Percentiles rank a stretch among this genome's conserved stretches.
Evolutionary conservation across 2,113 vertebrate species (phyloP).

Genomic region (Typhlomys cinereus): DNA sequence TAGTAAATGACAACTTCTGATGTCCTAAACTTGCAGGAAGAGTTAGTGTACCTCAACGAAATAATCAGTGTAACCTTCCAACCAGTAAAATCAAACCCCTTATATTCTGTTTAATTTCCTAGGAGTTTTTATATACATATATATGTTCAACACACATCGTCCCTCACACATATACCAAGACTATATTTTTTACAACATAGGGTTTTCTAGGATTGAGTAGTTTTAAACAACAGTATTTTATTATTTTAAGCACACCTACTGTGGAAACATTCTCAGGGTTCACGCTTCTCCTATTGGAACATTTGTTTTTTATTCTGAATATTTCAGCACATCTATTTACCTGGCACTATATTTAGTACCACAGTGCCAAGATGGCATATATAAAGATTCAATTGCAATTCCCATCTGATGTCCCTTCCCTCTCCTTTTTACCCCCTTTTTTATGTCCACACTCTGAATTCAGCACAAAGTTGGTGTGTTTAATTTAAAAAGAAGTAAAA

Average conservation of each 20-base stretch:
- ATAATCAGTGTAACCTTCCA: constrained; percentile 67
- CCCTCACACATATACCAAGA: constrained; percentile 52
- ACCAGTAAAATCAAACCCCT: constrained; percentile 68
- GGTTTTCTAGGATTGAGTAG: constrained; percentile 76
- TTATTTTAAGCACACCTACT: constrained; percentile 78
- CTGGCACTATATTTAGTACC: constrained; percentile 90
- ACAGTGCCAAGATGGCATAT: constrained; percentile 90
- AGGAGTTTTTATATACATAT: constrained; percentile 68
- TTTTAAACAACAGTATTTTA: constrained; percentile 86
- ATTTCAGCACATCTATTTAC: constrained; percentile 91
- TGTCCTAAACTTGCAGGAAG: constrained; percentile 52
- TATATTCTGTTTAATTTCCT: constrained; percentile 70
- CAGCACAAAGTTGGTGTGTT: constrained; percentile 92
- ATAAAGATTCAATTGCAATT: constrained; percentile 92
- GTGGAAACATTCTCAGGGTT: constrained; percentile 79
- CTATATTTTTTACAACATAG: constrained; percentile 82
- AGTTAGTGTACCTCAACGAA: constrained; percentile 66
- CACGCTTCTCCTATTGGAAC: constrained; percentile 85
- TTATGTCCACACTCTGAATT: constrained; percentile 90
- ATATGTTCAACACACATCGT: constrained; percentile 59
- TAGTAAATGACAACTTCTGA: constrained; percentile 46
- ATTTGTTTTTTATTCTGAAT: constrained; percentile 92
- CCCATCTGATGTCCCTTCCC: constrained; percentile 91
- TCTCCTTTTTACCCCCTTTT: constrained; percentile 90
- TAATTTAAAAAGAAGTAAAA: constrained; percentile 93